These are phyloP conservation scores for Zeus faber DNA, from an alignment of 2,113 vertebrate species.

Conservation along the genomic window DNA sequence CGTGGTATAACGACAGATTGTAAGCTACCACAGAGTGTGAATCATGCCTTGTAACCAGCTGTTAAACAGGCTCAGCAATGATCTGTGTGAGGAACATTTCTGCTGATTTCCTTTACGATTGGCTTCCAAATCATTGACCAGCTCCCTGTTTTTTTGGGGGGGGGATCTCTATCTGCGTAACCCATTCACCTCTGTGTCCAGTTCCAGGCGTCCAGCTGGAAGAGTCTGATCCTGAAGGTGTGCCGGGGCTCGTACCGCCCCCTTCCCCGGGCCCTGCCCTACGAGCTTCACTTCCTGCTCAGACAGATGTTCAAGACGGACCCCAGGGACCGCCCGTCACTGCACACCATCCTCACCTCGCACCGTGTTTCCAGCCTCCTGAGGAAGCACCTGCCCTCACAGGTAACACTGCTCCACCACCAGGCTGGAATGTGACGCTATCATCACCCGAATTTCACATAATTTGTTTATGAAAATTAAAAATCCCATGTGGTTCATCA, in stretches of 20 bases:
- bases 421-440: too few species aligned
- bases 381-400: constrained; percentile 62
- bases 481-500: too few species aligned
- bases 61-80: too few species aligned
- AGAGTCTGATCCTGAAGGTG: constrained; percentile 90
- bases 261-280: constrained; percentile 83
- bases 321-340: constrained; percentile 84
- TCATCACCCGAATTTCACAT: too few species aligned
- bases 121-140: too few species aligned
- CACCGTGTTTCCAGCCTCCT: constrained; percentile 71
- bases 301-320: constrained; percentile 92
- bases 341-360: constrained; percentile 84
- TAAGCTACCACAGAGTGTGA: too few species aligned
- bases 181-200: constrained; percentile 44
- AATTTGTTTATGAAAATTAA: too few species aligned
- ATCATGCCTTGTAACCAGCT: too few species aligned
- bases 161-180: constrained; percentile 9
- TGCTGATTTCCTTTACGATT: too few species aligned
- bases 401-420: constrained; percentile 65
- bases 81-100: too few species aligned
- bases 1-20: too few species aligned
- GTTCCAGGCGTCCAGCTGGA: constrained; percentile 95
- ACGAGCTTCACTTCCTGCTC: constrained; percentile 83
- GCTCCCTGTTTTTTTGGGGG: too few species aligned
- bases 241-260: constrained; percentile 84